phyloP scores from a whole-genome alignment of 2,113 vertebrate genomes.

The Tychaedon coryphoeus region DNA sequence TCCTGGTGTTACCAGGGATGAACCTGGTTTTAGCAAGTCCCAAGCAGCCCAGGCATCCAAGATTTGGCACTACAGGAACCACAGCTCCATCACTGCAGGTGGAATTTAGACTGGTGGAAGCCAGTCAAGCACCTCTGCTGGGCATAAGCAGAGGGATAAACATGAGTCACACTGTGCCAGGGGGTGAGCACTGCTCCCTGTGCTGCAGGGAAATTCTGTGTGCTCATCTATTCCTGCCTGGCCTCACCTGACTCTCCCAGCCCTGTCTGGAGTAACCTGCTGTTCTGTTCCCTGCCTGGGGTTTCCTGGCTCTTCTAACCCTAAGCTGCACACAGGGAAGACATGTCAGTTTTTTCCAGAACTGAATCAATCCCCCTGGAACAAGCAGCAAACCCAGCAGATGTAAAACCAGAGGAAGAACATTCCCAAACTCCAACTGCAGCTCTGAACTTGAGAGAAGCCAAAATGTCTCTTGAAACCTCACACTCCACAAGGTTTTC shows the following conservation, averaged over 20 bases:
- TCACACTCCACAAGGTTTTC: background rate
- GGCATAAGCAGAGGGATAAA: background rate
- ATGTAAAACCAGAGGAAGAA: background rate
- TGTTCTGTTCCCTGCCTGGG: background rate
- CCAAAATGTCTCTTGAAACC: background rate
- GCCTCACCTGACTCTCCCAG: background rate
- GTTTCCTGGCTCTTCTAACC: background rate
- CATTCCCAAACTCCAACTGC: background rate
- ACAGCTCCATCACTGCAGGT: background rate
- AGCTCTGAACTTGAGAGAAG: background rate
- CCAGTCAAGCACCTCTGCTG: background rate
- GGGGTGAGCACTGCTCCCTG: fast-evolving
- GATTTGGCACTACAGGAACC: background rate
- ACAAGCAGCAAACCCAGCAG: background rate
- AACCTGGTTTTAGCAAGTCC: background rate
- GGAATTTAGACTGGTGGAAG: background rate
- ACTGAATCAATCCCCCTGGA: background rate
- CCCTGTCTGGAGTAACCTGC: background rate
- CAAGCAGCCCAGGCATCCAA: background rate
- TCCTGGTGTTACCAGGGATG: background rate
- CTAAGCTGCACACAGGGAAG: fast-evolving
- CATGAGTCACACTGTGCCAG: fast-evolving
- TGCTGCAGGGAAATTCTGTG: fast-evolving
- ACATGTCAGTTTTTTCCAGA: fast-evolving
- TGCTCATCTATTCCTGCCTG: background rate